These are phyloP conservation scores for Heliothis virescens DNA, from an alignment of 1,140 invertebrate species.

Conservation along the genomic window DNA sequence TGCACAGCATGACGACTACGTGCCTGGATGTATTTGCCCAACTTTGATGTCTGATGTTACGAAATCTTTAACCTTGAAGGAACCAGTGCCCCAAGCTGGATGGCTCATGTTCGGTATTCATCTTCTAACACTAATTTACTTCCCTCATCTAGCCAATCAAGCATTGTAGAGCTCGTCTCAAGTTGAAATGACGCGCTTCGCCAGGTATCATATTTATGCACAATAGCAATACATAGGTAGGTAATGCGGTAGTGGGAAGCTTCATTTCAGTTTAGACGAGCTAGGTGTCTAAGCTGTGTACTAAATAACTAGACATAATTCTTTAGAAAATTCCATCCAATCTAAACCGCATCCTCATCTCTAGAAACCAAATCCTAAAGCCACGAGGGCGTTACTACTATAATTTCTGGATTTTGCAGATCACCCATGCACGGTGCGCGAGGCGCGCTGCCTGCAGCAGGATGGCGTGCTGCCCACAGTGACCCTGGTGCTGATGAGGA, in stretches of 20 bases:
- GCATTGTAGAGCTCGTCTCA: too few relatives aligned
- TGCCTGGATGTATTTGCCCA: conserved; percentile 69
- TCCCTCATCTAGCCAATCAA: not conserved
- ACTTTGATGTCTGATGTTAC: conserved; percentile 74
- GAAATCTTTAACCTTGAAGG: conserved; percentile 67
- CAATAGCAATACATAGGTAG: too few relatives aligned
- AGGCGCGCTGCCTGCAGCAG: conserved; percentile 77
- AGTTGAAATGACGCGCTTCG: too few relatives aligned
- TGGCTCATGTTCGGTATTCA: conserved; percentile 81
- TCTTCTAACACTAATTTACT: not conserved
- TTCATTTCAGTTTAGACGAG: too few relatives aligned
- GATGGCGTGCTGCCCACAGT: conserved; percentile 77
- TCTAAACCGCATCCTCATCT: too few relatives aligned
- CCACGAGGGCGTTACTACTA: too few relatives aligned
- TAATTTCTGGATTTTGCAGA: conserved; percentile 55
- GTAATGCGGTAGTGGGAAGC: too few relatives aligned
- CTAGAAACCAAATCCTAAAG: too few relatives aligned
- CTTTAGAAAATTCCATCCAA: too few relatives aligned
- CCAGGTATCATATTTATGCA: too few relatives aligned
- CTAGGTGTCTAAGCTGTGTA: too few relatives aligned
- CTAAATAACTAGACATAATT: too few relatives aligned
- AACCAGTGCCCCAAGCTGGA: conserved; percentile 71
- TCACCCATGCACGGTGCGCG: conserved; percentile 76
- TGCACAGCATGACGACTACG: conserved; percentile 72
- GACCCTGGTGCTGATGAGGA: conserved; percentile 68